phyloP scores from a whole-genome alignment of 92 coral and sea anemone species.

The Epizoanthus ramosus region DNA sequence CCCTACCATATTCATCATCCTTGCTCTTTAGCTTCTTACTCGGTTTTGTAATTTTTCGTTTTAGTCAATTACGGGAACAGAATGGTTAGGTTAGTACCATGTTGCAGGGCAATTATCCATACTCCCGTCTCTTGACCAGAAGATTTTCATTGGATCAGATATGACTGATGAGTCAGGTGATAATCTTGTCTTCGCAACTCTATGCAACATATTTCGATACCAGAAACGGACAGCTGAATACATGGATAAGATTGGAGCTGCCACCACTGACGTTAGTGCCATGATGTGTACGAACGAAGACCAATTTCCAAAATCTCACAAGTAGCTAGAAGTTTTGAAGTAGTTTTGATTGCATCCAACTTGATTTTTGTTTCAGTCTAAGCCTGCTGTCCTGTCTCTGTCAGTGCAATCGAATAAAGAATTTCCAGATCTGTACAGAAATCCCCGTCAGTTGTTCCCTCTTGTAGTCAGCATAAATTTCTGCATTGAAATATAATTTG shows the following conservation, averaged over 20 bases:
- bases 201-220: constrained; percentile 17
- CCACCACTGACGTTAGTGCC: constrained; percentile 39
- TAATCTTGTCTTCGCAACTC: constrained; percentile 12
- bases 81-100: constrained; percentile 24
- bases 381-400: constrained; percentile 29
- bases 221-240: constrained; percentile 20
- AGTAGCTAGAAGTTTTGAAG: constrained; percentile 38
- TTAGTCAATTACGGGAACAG: constrained; percentile 10
- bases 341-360: constrained; percentile 33
- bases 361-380: constrained; percentile 26
- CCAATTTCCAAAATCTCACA: constrained; percentile 24
- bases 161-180: constrained; percentile 4
- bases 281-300: constrained; percentile 17
- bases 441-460: neutral
- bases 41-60: too few species aligned
- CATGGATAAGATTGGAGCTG: constrained; percentile 31
- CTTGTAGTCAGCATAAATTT: constrained; percentile 44
- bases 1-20: too few species aligned
- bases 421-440: constrained; percentile 3
- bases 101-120: constrained; percentile 36
- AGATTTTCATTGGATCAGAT: constrained; percentile 3
- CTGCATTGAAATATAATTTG: constrained; percentile 46
- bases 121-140: constrained; percentile 43
- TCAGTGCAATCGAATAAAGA: constrained; percentile 41
- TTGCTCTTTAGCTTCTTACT: too few species aligned